Conservation (phyloP, 2,113 vertebrate species). For the Verasper variegatus region DNA sequence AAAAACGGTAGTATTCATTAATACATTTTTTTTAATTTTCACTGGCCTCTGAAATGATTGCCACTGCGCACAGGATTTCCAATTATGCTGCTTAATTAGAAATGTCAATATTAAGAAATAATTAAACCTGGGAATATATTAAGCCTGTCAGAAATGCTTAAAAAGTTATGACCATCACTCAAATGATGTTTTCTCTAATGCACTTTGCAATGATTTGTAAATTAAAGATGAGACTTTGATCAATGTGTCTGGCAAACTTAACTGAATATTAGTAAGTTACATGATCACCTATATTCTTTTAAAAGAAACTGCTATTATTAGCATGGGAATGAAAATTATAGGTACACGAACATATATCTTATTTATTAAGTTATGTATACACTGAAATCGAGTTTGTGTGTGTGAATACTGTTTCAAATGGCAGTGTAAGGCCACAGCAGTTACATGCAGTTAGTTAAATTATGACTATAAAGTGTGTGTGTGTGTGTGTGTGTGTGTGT, state of each 20-base stretch:
- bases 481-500: too few relatives aligned
- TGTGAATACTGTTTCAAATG: too few relatives aligned
- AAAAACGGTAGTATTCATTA: constrained; percentile 84
- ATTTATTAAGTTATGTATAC: not conserved
- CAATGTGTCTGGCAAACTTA: constrained; percentile 40
- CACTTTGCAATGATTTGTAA: constrained; percentile 62
- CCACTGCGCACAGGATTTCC: constrained; percentile 78
- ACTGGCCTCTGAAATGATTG: constrained; percentile 77
- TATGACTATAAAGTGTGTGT: too few relatives aligned
- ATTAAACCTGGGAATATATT: constrained; percentile 81
- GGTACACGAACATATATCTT: not conserved
- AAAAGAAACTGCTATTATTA: not conserved
- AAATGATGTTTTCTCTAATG: constrained; percentile 63
- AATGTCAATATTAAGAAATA: constrained; percentile 86
- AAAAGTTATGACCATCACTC: constrained; percentile 73
- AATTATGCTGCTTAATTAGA: constrained; percentile 86
- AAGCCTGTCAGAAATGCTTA: constrained; percentile 76
- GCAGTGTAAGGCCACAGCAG: too few relatives aligned
- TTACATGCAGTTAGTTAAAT: too few relatives aligned
- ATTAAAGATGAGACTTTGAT: constrained; percentile 60
- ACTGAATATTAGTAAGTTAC: constrained; percentile 24
- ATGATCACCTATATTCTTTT: not conserved
- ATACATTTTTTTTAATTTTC: constrained; percentile 82
- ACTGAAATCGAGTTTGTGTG: too few relatives aligned
- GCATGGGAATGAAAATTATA: not conserved